Base-by-base conservation (phyloP, 2,113 vertebrate species). In the Pluvialis apricaria region DNA sequence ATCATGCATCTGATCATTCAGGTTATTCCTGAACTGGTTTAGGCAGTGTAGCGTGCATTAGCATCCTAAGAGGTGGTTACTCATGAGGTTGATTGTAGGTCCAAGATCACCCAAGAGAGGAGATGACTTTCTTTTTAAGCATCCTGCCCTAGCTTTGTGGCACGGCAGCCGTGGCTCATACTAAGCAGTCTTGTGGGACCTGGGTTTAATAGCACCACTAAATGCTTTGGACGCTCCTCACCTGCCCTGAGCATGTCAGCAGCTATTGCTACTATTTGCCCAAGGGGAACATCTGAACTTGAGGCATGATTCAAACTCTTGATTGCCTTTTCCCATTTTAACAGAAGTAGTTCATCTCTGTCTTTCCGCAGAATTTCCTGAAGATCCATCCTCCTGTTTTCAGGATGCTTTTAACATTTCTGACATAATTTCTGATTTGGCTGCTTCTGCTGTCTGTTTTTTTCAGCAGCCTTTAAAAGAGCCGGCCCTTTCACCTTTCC, bases 11-110 rank as follows among this genome's bases (percentile, higher is more conserved):
- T 57, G 21, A 76, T 38, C 84, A 40, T 92, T 91, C 96, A 82
- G 82, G 90, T 96, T 91, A 11, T 94, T 92, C 94, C 83, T 92
- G 94, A 91, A n/a, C 94, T 62, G 70, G 93, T 92, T 92, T 9
- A 76, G 87, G 90, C 89, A 60, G n/a, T 0, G 34, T 57, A n/a
- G 40, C 5, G 49, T 66, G 66, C 66, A 3, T 75, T 16, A 78
- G 31, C 84, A 54, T 58, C 66, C 34, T 4, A 47, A 38, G 75
- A 38, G 20, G 58, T 84, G 42, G 47, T 92, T 92, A 70, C 47
- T 83, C 58, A 84, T 15, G 62, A 34, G 42, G 68, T 34, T 68
- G 73, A 66, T 92, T 87, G 86, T 18, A 87, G 90, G 76, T 72
- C 51, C 77, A 29, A 21, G 73, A 52, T 90, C 42, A 25, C 52